phyloP scores from a whole-genome alignment of 2,888 invertebrate genomes.

The Protonemura montana region DNA sequence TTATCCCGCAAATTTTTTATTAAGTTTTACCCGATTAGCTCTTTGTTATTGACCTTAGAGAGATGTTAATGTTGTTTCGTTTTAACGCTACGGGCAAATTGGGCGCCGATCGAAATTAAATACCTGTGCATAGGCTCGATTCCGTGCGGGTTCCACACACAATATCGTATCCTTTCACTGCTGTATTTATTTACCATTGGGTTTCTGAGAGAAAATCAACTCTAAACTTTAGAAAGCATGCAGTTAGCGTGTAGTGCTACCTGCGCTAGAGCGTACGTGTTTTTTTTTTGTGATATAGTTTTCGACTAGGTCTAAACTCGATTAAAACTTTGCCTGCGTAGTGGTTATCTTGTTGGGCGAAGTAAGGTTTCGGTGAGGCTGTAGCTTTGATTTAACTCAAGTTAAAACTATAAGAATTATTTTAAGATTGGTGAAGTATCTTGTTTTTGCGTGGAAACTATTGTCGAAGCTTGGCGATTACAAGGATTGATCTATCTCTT shows the following conservation, averaged over 20 bases:
- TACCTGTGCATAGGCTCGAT: neutral
- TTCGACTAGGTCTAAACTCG: neutral
- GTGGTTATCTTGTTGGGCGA: too few species aligned
- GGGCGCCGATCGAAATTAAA: neutral
- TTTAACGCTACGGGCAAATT: neutral
- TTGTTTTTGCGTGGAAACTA: too few species aligned
- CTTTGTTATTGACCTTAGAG: slow-evolving; percentile 7
- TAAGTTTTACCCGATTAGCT: neutral
- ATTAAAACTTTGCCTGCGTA: neutral
- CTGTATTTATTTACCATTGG: neutral
- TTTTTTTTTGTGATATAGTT: neutral
- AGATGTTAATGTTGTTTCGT: neutral
- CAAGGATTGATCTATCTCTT: too few species aligned
- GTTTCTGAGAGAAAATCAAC: neutral
- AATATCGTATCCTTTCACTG: neutral
- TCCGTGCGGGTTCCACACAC: too few species aligned
- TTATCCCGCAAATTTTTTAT: neutral
- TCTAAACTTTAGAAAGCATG: neutral
- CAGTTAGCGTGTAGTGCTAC: neutral
- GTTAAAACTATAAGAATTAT: too few species aligned
- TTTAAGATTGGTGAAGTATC: too few species aligned
- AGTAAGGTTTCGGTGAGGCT: too few species aligned
- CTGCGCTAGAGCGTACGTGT: neutral
- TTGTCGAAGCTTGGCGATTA: too few species aligned
- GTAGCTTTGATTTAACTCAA: too few species aligned